phyloP scores from a whole-genome alignment of 2,888 invertebrate species.

The Mayetiola destructor region DNA sequence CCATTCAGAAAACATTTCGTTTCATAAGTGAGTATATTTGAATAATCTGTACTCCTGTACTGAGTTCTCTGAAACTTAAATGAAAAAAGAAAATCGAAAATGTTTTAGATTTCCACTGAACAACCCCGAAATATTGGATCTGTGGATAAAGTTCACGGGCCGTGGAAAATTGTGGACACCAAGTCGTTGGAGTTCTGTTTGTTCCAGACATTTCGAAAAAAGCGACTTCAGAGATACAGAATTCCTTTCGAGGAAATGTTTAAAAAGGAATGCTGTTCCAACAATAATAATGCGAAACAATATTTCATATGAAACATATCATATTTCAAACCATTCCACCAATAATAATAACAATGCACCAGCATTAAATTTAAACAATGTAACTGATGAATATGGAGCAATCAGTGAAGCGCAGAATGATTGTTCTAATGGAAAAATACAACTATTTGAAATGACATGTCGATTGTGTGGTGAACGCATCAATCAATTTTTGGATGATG shows the following conservation, averaged over 20 bases:
- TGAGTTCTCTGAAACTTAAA: no score
- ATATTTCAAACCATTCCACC: neutral
- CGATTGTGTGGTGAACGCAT: neutral
- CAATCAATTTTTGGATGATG: no score
- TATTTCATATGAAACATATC: conserved; percentile 5
- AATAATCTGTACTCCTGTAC: neutral
- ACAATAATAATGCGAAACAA: conserved; percentile 18
- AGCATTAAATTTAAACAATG: neutral
- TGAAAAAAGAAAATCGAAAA: no score
- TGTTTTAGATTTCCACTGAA: conserved; percentile 30
- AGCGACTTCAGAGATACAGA: conserved; percentile 31
- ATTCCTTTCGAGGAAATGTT: conserved; percentile 26
- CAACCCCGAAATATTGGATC: conserved; percentile 25
- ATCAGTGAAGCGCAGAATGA: neutral
- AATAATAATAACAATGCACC: neutral
- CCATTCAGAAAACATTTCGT: conserved; percentile 31
- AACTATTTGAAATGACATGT: neutral
- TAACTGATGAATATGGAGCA: neutral
- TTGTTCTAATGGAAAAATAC: no score
- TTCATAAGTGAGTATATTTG: conserved; percentile 28
- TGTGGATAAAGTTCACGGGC: conserved; percentile 32
- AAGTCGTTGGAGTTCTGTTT: conserved; percentile 33
- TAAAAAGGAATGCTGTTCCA: conserved; percentile 31
- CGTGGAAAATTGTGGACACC: conserved; percentile 31
- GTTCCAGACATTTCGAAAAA: conserved; percentile 31